Base-by-base conservation (phyloP, 1,140 invertebrate genomes). In the Cherax destructor region DNA sequence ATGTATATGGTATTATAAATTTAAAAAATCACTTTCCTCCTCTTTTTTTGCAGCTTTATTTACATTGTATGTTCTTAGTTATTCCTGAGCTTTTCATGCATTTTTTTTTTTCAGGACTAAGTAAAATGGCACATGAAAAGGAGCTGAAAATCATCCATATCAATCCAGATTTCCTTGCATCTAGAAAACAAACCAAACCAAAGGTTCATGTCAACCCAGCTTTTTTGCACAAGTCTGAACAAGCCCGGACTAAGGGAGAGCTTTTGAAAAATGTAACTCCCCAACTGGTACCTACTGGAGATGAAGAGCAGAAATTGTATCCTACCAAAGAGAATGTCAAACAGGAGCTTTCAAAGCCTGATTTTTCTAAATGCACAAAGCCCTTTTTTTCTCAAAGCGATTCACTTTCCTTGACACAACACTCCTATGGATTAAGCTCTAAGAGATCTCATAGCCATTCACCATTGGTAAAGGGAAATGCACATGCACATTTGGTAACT, bases 131-230 rank as follows among this genome's bases (percentile, higher is more conserved):
- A 21, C 11, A 83, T 65, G 13, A 61, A 83, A 47, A 61, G 56
- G 80, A 83, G 13, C 81, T 69, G n/a, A 69, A 61, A 47, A 69
- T 41, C 41, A 83, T 83, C 69, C 81, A 83, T 49, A 6, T 83
- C 59, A 83, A 83, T 56, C 59, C 81, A 69, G 81, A 83, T 65
- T 83, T 83, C 81, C 21, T 83, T 47, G 10, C 81, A 69, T 69
- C 59, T 65, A 83, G 41, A 83, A 21, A 21, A 24, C 30, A 65
- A 47, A 69, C 41, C 16, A 41, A 41, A n/a, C 41, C 61, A 41
- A 69, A 69, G 24, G 81, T 83, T 49, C 81, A 83, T 56, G 52
- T 83, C 18, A 83, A 83, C 30, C 81, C 81, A 83, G 81, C 81
- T 18, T 83, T 83, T 30, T 30, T 83, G 16, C 81, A 47, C 13